phyloP scores from a whole-genome alignment of 2,797 vertebrate genomes.

The Champsocephalus esox region DNA sequence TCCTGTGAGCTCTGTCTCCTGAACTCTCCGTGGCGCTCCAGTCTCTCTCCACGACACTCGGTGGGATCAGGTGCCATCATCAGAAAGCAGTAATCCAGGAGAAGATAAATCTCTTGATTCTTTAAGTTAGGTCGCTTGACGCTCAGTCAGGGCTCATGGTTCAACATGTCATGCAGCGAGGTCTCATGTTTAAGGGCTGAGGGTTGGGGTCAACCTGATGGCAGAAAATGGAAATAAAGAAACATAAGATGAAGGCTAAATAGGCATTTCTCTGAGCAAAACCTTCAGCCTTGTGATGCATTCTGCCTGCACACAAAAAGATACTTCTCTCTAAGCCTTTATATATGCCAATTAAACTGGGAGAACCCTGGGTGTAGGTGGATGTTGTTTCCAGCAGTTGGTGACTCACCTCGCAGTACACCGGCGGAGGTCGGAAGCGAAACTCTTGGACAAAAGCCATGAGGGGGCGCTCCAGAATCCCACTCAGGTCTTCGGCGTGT shows the following conservation, averaged over 20 bases:
- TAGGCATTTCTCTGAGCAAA: neutral
- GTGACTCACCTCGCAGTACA: conserved; percentile 92
- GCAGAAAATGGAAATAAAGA: neutral
- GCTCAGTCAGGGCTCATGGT: conserved; percentile 66
- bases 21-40: conserved; percentile 45
- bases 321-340: neutral
- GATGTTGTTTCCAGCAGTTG: neutral
- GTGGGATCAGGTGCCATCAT: conserved; percentile 60
- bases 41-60: conserved; percentile 51
- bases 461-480: conserved; percentile 87
- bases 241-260: conserved; percentile 4
- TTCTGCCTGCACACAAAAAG: neutral
- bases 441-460: conserved; percentile 95
- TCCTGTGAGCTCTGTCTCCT: conserved; percentile 66
- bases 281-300: neutral
- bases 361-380: neutral
- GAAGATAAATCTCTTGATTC: conserved; percentile 81
- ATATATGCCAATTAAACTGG: neutral
- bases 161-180: conserved; percentile 97
- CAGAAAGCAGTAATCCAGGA: conserved; percentile 76
- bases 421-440: conserved; percentile 91
- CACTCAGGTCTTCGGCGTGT: conserved; percentile 79
- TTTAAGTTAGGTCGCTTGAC: conserved; percentile 64
- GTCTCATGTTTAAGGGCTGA: conserved; percentile 82
- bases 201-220: conserved; percentile 94